Percentiles rank a stretch among this genome's conserved stretches.
Conservation (phyloP, 2,113 vertebrate genomes). For the Uria aalge region DNA sequence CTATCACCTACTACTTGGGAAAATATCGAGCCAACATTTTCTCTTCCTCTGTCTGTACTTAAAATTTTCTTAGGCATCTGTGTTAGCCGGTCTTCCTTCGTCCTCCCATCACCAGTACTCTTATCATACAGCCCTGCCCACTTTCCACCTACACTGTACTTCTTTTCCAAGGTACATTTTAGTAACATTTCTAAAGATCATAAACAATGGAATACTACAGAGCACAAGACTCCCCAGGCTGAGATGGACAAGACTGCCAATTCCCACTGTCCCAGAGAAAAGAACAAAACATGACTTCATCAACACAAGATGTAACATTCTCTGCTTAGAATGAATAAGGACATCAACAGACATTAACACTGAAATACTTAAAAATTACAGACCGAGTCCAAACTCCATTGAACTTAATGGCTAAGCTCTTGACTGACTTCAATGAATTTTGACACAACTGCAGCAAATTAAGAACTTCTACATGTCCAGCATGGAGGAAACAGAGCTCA, state of each 20-base stretch:
- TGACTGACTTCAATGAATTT: background rate
- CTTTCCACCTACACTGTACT: background rate
- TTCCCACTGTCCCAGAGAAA: background rate
- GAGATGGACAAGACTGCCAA: background rate
- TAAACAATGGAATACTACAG: background rate
- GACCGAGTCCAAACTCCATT: background rate
- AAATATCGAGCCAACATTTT: background rate
- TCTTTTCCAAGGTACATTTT: background rate
- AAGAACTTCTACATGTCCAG: background rate
- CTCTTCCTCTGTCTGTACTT: background rate
- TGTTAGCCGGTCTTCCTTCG: background rate
- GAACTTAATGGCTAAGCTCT: background rate
- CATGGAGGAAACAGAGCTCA: background rate
- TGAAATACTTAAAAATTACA: background rate
- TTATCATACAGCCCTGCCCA: background rate
- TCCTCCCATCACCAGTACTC: background rate
- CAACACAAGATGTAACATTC: background rate
- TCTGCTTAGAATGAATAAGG: background rate
- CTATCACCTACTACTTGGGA: background rate
- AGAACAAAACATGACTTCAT: background rate
- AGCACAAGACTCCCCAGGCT: background rate
- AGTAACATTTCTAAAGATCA: background rate
- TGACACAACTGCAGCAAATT: background rate
- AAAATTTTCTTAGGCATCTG: background rate
- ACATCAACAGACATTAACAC: background rate